These are phyloP conservation scores for Myodes glareolus DNA, from an alignment of 2,113 vertebrate genomes.

Conservation along the genomic window DNA sequence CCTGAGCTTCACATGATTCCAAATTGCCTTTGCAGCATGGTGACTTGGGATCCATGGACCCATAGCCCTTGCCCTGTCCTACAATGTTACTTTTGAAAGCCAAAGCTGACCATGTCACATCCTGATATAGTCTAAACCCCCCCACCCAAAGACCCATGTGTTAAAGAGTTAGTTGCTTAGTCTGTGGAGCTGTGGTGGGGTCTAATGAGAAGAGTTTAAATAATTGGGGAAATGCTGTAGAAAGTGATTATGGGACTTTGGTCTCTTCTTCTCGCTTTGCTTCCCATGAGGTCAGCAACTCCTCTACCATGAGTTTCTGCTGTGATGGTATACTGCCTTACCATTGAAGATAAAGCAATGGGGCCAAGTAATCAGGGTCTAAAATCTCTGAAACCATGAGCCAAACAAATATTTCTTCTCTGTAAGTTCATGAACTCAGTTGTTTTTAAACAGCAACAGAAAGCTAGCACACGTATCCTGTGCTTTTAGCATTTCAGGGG, in stretches of 20 bases:
- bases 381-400: too few relatives aligned
- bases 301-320: not conserved
- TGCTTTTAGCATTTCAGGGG: not conserved
- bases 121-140: not conserved
- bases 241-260: not conserved
- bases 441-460: not conserved
- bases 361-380: not conserved
- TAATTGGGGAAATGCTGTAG: not conserved
- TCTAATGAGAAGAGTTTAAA: not conserved
- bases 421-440: not conserved
- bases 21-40: not conserved
- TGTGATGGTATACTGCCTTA: not conserved
- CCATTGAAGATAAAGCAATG: not conserved
- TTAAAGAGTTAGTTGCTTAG: not conserved
- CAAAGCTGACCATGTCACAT: not conserved
- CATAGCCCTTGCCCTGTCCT: rapidly evolving
- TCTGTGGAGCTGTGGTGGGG: not conserved
- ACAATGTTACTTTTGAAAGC: not conserved
- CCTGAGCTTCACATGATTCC: not conserved
- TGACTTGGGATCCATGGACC: not conserved
- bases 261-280: not conserved
- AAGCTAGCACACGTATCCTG: not conserved
- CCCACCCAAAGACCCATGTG: too few relatives aligned
- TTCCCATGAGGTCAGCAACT: not conserved
- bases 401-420: not conserved